These are phyloP conservation scores for Dolichallabes microphthalmus DNA, from an alignment of 2,113 vertebrate species.

Conservation along the genomic window DNA sequence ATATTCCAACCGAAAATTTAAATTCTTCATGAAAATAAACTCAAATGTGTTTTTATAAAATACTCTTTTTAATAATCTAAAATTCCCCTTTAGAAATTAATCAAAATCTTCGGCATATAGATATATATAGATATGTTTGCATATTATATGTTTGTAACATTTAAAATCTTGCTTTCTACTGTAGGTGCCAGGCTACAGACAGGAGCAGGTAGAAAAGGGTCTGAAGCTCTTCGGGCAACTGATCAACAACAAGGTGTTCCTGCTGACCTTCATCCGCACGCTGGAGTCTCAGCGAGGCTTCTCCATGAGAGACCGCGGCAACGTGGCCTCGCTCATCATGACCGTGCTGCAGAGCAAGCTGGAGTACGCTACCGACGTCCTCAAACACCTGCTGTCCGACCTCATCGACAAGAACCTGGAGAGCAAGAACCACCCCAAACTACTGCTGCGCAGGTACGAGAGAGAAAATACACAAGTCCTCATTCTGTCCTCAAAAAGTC, in stretches of 20 bases:
- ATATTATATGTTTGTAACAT: background rate
- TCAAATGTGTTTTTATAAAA: background rate
- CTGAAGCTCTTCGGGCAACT: conserved; percentile 95
- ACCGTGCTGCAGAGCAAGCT: conserved; percentile 95
- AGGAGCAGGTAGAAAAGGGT: conserved; percentile 94
- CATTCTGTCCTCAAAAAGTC: too few species aligned
- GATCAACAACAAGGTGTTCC: conserved; percentile 96
- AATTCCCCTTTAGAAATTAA: background rate
- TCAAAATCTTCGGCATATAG: background rate
- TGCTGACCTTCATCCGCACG: conserved; percentile 94
- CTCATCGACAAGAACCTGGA: conserved; percentile 98
- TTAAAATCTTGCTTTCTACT: background rate
- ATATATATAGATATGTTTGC: too few species aligned
- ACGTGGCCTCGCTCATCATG: conserved; percentile 97
- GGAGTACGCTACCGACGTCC: conserved; percentile 94
- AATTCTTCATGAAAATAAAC: background rate
- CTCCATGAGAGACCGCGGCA: conserved; percentile 96
- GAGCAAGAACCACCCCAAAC: conserved; percentile 98
- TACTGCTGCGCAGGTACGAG: conserved; percentile 88
- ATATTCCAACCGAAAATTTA: background rate
- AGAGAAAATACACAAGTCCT: background rate
- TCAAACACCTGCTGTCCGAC: conserved; percentile 94
- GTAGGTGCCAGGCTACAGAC: conserved; percentile 97
- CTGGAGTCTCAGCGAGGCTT: conserved; percentile 95
- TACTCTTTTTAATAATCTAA: background rate